A percentile compares a stretch with the other conserved stretches of the same genome.
phyloP scores from a whole-genome alignment of 2,113 vertebrate species.

The Salvelinus alpinus region DNA sequence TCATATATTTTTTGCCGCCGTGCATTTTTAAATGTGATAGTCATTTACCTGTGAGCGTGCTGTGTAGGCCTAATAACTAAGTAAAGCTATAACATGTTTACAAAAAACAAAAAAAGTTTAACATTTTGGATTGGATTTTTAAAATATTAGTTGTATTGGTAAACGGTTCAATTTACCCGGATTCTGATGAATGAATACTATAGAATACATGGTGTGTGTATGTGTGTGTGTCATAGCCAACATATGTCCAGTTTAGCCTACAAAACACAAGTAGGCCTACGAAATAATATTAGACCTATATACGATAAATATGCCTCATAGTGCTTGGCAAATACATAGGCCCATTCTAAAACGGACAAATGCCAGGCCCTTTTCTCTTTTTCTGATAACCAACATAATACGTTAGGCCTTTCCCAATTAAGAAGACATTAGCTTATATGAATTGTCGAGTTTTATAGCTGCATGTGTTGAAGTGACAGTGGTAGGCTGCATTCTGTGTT shows the following conservation, averaged over 20 bases:
- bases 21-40: background rate
- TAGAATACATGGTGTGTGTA: conserved; percentile 22
- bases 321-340: background rate
- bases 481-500: conserved; percentile 78
- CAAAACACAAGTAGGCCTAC: background rate
- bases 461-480: conserved; percentile 61
- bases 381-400: background rate
- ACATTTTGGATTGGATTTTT: background rate
- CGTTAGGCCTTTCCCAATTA: background rate
- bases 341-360: background rate
- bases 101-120: background rate
- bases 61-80: background rate
- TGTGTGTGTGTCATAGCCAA: conserved; percentile 17
- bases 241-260: background rate
- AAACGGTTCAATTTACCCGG: too few species aligned
- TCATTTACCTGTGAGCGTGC: background rate
- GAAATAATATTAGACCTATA: background rate
- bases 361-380: background rate
- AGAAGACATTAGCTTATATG: background rate
- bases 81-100: too few species aligned
- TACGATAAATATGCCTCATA: background rate
- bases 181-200: background rate
- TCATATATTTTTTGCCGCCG: background rate
- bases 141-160: background rate
- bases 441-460: background rate